A percentile compares a stretch with the other conserved stretches of the same genome.
Conservation (phyloP, 2,113 vertebrate genomes). For the Ceyx melanurus region DNA sequence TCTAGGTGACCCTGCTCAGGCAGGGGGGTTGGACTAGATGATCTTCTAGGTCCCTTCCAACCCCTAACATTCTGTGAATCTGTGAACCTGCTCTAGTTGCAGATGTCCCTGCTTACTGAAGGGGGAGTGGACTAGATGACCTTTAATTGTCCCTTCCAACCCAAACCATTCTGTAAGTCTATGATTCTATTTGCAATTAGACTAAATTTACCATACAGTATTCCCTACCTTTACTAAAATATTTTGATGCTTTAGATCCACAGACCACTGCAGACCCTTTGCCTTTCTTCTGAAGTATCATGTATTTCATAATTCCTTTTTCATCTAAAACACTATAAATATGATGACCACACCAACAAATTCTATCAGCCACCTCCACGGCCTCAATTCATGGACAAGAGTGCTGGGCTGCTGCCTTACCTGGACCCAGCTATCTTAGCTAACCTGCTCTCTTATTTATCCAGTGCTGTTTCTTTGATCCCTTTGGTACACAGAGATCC, state of each 20-base stretch:
- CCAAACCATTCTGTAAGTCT: not conserved
- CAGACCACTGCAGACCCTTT: accelerated
- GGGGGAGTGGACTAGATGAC: not conserved
- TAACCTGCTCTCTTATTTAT: not conserved
- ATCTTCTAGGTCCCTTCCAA: no score
- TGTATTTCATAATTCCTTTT: not conserved
- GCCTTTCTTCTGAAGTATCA: not conserved
- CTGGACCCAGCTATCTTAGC: not conserved
- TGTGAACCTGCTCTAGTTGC: not conserved
- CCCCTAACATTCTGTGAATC: no score
- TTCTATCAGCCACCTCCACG: not conserved
- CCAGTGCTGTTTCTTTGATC: not conserved
- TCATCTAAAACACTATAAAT: not conserved
- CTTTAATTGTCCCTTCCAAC: not conserved
- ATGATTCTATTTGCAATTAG: not conserved
- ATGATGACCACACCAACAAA: not conserved
- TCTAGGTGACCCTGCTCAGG: no score
- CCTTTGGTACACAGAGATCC: not conserved
- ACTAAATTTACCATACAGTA: not conserved
- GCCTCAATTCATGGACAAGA: not conserved
- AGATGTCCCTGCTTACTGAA: not conserved
- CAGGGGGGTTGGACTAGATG: no score
- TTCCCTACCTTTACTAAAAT: not conserved
- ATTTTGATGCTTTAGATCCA: not conserved
- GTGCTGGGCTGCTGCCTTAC: not conserved